These are phyloP conservation scores for Epirrhoe tristata DNA, from an alignment of 2,888 invertebrate genomes.

Conservation along the genomic window DNA sequence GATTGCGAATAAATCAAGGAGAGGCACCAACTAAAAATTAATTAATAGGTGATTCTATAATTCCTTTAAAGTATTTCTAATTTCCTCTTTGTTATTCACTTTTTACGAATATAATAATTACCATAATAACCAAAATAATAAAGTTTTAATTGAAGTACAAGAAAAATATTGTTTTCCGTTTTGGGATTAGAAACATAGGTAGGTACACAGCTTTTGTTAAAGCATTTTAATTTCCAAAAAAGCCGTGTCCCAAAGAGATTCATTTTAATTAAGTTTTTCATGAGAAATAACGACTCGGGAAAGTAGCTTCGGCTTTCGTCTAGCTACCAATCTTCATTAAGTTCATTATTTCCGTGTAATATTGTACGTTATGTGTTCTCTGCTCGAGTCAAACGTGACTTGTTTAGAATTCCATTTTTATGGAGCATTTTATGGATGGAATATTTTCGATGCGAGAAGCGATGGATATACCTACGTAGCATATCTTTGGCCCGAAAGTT, in stretches of 20 bases:
- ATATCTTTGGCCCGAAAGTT: constrained; percentile 34
- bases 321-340: constrained; percentile 80
- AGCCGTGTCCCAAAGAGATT: constrained; percentile 70
- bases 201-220: constrained; percentile 50
- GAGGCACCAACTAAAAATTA: no score
- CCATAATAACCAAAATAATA: no score
- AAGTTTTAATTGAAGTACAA: neutral
- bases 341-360: constrained; percentile 71
- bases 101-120: no score
- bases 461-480: constrained; percentile 25
- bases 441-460: constrained; percentile 25
- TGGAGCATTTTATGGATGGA: constrained; percentile 21
- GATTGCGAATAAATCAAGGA: no score
- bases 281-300: constrained; percentile 68
- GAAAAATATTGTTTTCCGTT: constrained; percentile 28
- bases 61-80: no score
- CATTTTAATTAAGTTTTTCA: constrained; percentile 81
- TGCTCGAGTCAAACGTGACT: constrained; percentile 19
- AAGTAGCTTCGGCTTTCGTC: constrained; percentile 64
- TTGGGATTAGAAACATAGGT: constrained; percentile 50
- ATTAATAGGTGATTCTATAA: no score
- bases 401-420: constrained; percentile 25
- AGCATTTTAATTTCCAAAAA: constrained; percentile 63
- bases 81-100: no score
- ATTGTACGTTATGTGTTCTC: constrained; percentile 54